Conservation (phyloP, 2,888 invertebrate species). For the Spodoptera littoralis region DNA sequence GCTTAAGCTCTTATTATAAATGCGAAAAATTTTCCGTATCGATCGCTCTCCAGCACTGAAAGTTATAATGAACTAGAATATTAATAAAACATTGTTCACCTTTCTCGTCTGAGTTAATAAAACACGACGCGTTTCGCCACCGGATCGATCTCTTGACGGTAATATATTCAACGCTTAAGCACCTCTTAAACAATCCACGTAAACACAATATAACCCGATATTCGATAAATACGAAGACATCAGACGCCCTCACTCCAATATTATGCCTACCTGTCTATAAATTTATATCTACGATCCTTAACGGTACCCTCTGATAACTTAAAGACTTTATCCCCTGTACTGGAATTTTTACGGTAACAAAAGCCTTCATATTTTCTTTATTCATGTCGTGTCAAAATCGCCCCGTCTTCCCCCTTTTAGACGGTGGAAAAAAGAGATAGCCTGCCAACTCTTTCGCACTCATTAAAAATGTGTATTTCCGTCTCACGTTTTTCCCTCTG, state of each 20-base stretch:
- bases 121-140: conserved; percentile 63
- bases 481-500: conserved; percentile 75
- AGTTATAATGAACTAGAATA: conserved; percentile 39
- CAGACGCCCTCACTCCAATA: conserved; percentile 57
- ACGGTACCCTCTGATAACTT: conserved; percentile 84
- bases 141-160: conserved; percentile 68
- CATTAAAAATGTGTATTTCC: conserved; percentile 71
- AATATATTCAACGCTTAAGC: conserved; percentile 82
- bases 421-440: conserved; percentile 79
- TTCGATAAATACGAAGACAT: conserved; percentile 73
- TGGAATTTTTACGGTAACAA: conserved; percentile 88
- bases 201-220: conserved; percentile 74
- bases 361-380: conserved; percentile 89
- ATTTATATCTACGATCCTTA: conserved; percentile 63
- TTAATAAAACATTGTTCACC: conserved; percentile 48
- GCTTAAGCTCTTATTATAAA: conserved; percentile 47
- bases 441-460: conserved; percentile 82
- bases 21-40: conserved; percentile 39
- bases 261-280: conserved; percentile 51
- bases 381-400: conserved; percentile 87
- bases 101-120: conserved; percentile 62
- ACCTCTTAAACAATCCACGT: conserved; percentile 77
- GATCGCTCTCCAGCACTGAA: conserved; percentile 21
- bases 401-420: conserved; percentile 76
- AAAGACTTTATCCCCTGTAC: conserved; percentile 88